Evolutionary conservation across 2,888 invertebrate species (phyloP), one percentile per base, ranked within the genome.

Genomic region (Folsomia candida): DNA sequence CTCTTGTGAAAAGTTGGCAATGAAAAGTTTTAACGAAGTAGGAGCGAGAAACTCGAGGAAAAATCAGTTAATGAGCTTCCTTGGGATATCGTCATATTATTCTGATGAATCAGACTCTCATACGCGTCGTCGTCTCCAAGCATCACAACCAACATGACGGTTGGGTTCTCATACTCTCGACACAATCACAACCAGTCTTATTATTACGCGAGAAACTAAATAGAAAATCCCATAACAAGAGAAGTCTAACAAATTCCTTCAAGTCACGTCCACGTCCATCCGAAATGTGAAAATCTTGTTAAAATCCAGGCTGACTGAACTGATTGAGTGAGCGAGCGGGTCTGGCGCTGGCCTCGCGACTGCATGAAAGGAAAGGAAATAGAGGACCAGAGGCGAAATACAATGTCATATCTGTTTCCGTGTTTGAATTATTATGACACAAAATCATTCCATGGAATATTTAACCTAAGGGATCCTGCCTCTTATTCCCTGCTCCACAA

Each of bases 371-470:
- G 37, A 37, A 37, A 37, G 37, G 37, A 37, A 37, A 37, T 37
- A 37, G 14, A 37, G 14, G 37, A 37, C 37, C 37, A 37, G 37
- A 37, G 37, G 37, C 37, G 14, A 37, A 37, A 37, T 37, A n/a
- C 20, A 54, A n/a, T 54, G 54, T 54, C 54, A 54, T 54, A 54
- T 54, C 54, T 54, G 6, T 54, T 22, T 54, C 54, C n/a, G 20
- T 54, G 20, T 54, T 54, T 54, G 54, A 54, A 62, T 65, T 65
- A 64, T 51, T 64, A 65, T 27, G 24, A 26, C 29, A 25, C 57
- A 9, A 51, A 65, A 51, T 65, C 62, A 29, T 51, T 65, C 28
- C 54, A 51, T 22, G 65, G 54, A 65, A 54, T 20, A 65, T 65
- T 27, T 26, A 65, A 65, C 65, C 57, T 54, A 26, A 26, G 65